Evolutionary conservation across 2,113 vertebrate genomes (phyloP), one percentile per base, ranked within the genome.

Genomic region (Etheostoma cragini): DNA sequence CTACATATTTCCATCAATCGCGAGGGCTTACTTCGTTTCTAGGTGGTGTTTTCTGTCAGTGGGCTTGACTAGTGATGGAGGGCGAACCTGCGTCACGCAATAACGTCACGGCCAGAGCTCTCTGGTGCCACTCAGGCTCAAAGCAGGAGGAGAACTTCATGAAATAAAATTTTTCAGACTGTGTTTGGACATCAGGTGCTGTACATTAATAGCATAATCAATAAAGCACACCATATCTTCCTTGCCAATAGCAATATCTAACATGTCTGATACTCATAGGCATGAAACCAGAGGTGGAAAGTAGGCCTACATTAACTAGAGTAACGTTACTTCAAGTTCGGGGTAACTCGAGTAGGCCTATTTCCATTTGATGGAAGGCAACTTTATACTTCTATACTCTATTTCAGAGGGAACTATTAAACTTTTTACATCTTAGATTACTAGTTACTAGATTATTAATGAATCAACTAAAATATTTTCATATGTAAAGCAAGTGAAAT

Each of bases 1-100:
- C 91, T 93, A 94, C 93, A 94, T 94, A 83, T 83, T 94, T 92
- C 87, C 90, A 56, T 1, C 8, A 38, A 53, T 82, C 75, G 78
- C 75, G 84, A 53, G 46, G 50, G 50, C 63, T 85, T 49, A 73
- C 54, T 76, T 38, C n/a, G 86, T 81, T 35, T 72, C 70, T 83
- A 58, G 82, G 76, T 72, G 84, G 76, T 91, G 89, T 76, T 90
- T 88, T 87, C 81, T 84, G 82, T 82, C 47, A 50, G 83, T 79
- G 73, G 88, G 86, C 82, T 92, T 84, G 87, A 19, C 84, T 30
- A 38, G 64, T 79, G 91, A 90, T 88, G 88, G 92, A 92, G 82
- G 93, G 24, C 35, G 78, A 75, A 83, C 54, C 78, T 90, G 83
- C 93, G 92, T 94, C 93, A 94, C 80, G 14, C 58, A 70, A 1